These are phyloP conservation scores for Clarias pachynema DNA, from an alignment of 2,797 vertebrate species.

Conservation along the genomic window DNA sequence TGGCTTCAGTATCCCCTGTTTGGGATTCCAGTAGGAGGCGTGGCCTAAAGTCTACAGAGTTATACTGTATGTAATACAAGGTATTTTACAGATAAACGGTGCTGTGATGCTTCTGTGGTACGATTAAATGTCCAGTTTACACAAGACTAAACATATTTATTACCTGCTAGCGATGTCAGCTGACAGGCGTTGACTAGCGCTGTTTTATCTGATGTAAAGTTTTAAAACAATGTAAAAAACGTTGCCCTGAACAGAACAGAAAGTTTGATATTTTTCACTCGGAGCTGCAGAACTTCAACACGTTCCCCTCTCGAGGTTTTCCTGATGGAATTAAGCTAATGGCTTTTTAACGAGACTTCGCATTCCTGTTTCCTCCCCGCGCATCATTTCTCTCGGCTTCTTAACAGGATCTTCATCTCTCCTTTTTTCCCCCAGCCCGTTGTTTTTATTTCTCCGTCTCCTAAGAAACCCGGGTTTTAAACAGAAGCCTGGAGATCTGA, in stretches of 20 bases:
- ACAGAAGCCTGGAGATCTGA: constrained; percentile 76
- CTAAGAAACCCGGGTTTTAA: constrained; percentile 88
- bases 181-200: neutral
- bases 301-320: constrained; percentile 46
- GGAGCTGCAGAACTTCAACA: constrained; percentile 44
- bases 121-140: neutral
- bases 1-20: neutral
- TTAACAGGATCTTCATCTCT: constrained; percentile 73
- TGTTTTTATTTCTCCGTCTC: constrained; percentile 78
- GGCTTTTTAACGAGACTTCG: constrained; percentile 60
- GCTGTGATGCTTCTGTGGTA: too few relatives aligned
- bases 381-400: constrained; percentile 64
- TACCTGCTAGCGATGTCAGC: neutral
- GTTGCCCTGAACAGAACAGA: constrained; percentile 7
- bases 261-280: constrained; percentile 21
- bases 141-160: neutral
- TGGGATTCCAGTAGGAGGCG: neutral
- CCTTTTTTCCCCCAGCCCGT: constrained; percentile 21
- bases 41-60: neutral
- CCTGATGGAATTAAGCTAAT: constrained; percentile 82
- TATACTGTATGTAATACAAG: too few relatives aligned
- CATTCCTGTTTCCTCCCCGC: constrained; percentile 63
- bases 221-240: neutral
- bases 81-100: neutral
- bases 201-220: neutral